Percentiles rank a stretch among this genome's conserved stretches.
phyloP scores from a whole-genome alignment of 1,140 invertebrate species.

The Choristoneura fumiferana region DNA sequence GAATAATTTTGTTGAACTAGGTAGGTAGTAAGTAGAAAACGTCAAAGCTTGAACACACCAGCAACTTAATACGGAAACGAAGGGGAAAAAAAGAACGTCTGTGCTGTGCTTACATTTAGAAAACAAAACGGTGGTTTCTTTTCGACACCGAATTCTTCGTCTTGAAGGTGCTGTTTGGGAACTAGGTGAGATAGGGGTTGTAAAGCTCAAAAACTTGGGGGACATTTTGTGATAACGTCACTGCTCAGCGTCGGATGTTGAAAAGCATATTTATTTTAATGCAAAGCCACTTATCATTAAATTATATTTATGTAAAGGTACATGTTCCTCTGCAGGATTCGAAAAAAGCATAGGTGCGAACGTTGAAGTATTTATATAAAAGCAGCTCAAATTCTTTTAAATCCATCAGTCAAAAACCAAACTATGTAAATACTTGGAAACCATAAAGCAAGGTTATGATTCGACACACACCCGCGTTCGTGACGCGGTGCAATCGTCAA shows the following conservation, averaged over 20 bases:
- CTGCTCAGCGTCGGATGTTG: background rate
- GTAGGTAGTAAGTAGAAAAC: conserved; percentile 20
- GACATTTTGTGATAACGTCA: background rate
- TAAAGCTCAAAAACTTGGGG: background rate
- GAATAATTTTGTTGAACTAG: too few relatives aligned
- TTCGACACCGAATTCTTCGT: background rate
- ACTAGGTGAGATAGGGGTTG: background rate
- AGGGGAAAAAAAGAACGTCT: conserved; percentile 6
- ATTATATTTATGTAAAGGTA: too few relatives aligned
- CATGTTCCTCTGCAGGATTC: conserved; percentile 32
- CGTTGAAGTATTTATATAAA: conserved; percentile 46
- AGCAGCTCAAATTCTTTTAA: conserved; percentile 64
- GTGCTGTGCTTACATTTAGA: conserved; percentile 19
- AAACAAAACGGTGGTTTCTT: conserved; percentile 8
- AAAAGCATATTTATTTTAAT: conserved; percentile 31
- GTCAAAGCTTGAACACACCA: conserved; percentile 47
- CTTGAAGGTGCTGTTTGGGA: background rate
- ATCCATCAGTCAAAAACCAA: conserved; percentile 65
- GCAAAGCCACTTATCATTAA: conserved; percentile 28
- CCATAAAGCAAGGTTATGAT: conserved; percentile 68
- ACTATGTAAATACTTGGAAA: conserved; percentile 67
- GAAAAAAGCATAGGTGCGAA: conserved; percentile 53
- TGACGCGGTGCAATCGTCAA: conserved; percentile 38
- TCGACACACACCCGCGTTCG: conserved; percentile 49
- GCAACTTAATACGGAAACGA: conserved; percentile 44